A percentile compares a stretch with the other conserved stretches of the same genome.
phyloP scores from a whole-genome alignment of 2,797 vertebrate genomes.

The Austrolebias charrua region DNA sequence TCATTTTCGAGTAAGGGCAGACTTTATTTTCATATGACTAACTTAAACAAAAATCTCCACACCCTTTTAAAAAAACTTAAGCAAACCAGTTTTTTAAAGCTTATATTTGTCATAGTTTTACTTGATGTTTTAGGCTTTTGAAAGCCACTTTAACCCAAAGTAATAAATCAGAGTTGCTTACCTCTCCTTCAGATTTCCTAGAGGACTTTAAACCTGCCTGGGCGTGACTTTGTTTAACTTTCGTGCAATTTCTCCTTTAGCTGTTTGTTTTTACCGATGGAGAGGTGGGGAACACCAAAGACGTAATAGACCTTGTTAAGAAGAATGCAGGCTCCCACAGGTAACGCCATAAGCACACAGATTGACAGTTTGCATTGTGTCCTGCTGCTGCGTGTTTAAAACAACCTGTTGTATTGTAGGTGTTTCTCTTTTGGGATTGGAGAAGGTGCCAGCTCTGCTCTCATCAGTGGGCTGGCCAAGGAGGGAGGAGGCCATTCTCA shows the following conservation, averaged over 20 bases:
- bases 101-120: not conserved
- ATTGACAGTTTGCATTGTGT: not conserved
- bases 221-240: not conserved
- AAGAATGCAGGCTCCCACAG: conserved; percentile 71
- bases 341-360: conserved; percentile 50
- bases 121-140: not conserved
- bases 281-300: conserved; percentile 74
- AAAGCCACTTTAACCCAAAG: too few species aligned
- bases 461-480: conserved; percentile 83
- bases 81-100: not conserved
- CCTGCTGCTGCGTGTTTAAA: not conserved
- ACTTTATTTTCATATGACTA: not conserved
- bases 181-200: not conserved
- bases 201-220: not conserved
- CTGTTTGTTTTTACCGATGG: conserved; percentile 84
- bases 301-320: conserved; percentile 70
- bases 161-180: not conserved
- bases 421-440: conserved; percentile 90
- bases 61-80: not conserved
- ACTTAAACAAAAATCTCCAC: not conserved
- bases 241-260: conserved; percentile 45
- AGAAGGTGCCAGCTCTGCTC: conserved; percentile 84
- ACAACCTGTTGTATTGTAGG: conserved; percentile 58
- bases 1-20: not conserved
- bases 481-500: conserved; percentile 79